Evolutionary conservation across 2,888 invertebrate genomes (phyloP), one percentile per base, ranked within the genome.

Genomic region (Stenchaetothrips biformis): DNA sequence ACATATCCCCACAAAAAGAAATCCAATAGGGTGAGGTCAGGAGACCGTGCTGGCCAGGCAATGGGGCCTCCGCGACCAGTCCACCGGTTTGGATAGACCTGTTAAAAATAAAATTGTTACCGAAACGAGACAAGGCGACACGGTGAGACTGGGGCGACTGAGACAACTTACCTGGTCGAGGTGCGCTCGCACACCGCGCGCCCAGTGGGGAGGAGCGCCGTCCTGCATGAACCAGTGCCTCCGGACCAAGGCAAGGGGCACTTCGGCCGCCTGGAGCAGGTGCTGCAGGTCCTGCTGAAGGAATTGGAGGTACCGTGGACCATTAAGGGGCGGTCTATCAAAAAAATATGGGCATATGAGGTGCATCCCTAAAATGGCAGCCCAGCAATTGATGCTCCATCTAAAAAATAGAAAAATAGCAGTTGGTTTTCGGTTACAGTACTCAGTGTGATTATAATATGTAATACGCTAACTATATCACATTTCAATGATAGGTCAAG

Each of bases 131-230:
- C 11, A 2, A 16, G 11, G 77, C 11, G 16, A 37, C 37, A 2
- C 1, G 37, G 37, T 4, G 4, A 37, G n/a, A 18, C 9, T 13
- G 18, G n/a, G 2, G n/a, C 11, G 13, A 37, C 18, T 37, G 1
- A 16, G 2, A 25, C 9, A 37, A 37, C 9, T 27, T 18, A 37
- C 77, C 77, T 37, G 3, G 37, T 77, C 77, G 9, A 77, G 18
- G 18, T 77, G 77, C 13, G 2, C n/a, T 2, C 77, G 25, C 16
- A 77, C 77, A 6, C 1, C n/a, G 2, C 25, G 37, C 37, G 37
- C 25, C 77, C 77, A 77, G 37, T 77, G 77, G 13, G 77, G 77
- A 18, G 77, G 77, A 7, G 77, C 77, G 77, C 77, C 77, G n/a
- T 77, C 77, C n/a, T 77, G 77, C 77, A 77, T 77, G 77, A 77